These are phyloP conservation scores for Parauchenoglanis punctatus DNA, from an alignment of 2,797 vertebrate species.

Conservation along the genomic window DNA sequence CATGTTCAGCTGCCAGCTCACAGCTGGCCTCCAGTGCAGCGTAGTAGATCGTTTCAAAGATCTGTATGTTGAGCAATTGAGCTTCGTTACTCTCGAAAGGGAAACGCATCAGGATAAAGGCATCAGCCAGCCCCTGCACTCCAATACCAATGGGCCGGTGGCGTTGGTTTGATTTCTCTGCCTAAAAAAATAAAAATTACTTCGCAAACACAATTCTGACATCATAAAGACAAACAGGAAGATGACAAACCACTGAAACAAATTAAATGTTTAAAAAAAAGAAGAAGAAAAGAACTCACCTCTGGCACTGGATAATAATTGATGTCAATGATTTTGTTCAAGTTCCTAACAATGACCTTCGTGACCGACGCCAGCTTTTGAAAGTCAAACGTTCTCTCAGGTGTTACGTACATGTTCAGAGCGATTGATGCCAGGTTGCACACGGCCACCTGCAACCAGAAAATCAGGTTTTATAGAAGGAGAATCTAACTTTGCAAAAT, in stretches of 20 bases:
- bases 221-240: not conserved
- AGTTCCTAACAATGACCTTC: constrained; percentile 89
- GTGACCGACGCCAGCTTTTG: constrained; percentile 87
- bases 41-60: constrained; percentile 97
- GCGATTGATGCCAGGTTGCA: constrained; percentile 96
- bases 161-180: constrained; percentile 85
- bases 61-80: constrained; percentile 90
- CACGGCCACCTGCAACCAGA: constrained; percentile 74
- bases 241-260: not conserved
- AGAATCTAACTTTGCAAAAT: not conserved
- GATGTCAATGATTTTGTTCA: constrained; percentile 96
- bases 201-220: not conserved
- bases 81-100: constrained; percentile 92
- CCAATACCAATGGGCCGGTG: constrained; percentile 96
- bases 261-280: not conserved
- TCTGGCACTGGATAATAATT: constrained; percentile 93
- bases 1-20: constrained; percentile 82
- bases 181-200: constrained; percentile 66
- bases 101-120: constrained; percentile 93
- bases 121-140: constrained; percentile 93
- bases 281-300: constrained; percentile 61
- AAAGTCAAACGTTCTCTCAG: constrained; percentile 89
- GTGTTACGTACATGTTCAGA: constrained; percentile 94
- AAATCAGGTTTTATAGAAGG: not conserved
- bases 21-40: constrained; percentile 93